phyloP scores from a whole-genome alignment of 2,888 invertebrate species.

The Endotricha flammealis region DNA sequence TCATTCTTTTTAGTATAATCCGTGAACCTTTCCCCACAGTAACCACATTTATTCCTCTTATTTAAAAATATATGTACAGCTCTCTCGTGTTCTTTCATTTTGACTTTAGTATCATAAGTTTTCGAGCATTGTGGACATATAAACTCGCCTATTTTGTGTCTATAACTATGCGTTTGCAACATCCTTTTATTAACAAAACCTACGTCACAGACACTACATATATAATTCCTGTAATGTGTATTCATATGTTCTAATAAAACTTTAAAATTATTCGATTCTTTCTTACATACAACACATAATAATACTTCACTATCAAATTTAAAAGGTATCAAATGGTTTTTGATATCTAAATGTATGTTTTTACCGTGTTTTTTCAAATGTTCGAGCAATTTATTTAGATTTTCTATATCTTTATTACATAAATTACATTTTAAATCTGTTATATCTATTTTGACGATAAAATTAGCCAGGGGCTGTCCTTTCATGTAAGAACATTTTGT shows the following conservation, averaged over 20 bases:
- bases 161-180: constrained; percentile 38
- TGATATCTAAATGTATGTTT: constrained; percentile 28
- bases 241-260: constrained; percentile 50
- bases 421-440: constrained; percentile 37
- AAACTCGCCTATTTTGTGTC: constrained; percentile 47
- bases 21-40: constrained; percentile 50
- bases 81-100: constrained; percentile 38
- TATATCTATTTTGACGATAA: constrained; percentile 45
- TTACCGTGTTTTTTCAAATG: constrained; percentile 36
- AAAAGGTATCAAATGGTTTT: constrained; percentile 42
- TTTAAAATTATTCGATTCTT: constrained; percentile 40
- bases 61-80: constrained; percentile 35
- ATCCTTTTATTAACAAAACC: constrained; percentile 52
- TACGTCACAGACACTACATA: constrained; percentile 69
- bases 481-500: constrained; percentile 43
- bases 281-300: constrained; percentile 31
- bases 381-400: constrained; percentile 27
- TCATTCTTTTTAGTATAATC: constrained; percentile 57
- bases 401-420: constrained; percentile 26
- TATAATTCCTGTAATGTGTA: constrained; percentile 54
- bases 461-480: constrained; percentile 22
- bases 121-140: constrained; percentile 37
- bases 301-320: constrained; percentile 29
- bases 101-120: constrained; percentile 37
- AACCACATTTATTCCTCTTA: constrained; percentile 43